Conservation (phyloP, 2,113 vertebrate genomes). For the Cisticola juncidis region DNA sequence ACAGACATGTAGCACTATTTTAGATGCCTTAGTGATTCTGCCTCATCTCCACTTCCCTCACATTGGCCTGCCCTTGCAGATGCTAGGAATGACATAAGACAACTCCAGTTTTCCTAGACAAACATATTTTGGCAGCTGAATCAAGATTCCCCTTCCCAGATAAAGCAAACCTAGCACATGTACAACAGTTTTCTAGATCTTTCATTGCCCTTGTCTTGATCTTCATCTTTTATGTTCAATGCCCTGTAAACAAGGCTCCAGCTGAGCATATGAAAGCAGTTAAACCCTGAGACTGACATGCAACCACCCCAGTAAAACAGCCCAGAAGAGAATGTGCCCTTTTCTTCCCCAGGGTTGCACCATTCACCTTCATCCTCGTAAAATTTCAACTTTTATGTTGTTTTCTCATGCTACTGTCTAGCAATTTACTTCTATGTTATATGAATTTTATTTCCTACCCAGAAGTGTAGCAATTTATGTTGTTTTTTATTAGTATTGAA, state of each 20-base stretch:
- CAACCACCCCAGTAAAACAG: not conserved
- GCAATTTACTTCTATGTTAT: not conserved
- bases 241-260: not conserved
- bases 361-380: not conserved
- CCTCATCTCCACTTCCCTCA: not conserved
- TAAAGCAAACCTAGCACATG: not conserved
- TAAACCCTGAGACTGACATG: not conserved
- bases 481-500: not conserved
- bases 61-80: not conserved
- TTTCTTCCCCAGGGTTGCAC: not conserved
- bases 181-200: not conserved
- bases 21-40: not conserved
- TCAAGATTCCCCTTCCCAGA: not conserved
- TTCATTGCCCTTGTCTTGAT: not conserved
- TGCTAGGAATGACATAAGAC: not conserved
- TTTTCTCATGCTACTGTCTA: not conserved
- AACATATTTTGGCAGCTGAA: not conserved
- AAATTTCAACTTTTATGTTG: not conserved
- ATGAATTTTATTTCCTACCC: not conserved
- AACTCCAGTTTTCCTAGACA: not conserved
- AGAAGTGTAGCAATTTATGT: not conserved
- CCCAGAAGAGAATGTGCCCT: not conserved
- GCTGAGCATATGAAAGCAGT: not conserved
- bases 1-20: not conserved
- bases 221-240: not conserved